Evolutionary conservation across 2,797 vertebrate genomes (phyloP), one percentile per base, ranked within the genome.

Genomic region (Anomalospiza imberbis): DNA sequence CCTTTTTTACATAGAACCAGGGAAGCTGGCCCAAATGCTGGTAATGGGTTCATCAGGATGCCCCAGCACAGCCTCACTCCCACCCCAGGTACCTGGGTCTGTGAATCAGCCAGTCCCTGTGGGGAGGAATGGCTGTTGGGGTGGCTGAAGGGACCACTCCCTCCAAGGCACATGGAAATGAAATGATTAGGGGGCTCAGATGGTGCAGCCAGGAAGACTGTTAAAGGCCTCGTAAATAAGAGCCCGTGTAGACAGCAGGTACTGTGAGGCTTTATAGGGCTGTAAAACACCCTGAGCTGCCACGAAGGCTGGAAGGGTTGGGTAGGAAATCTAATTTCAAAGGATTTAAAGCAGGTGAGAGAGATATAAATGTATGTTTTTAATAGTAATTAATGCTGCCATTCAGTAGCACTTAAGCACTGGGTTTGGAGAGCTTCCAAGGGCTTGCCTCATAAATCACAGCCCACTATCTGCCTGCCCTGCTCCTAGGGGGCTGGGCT

Each of bases 331-430:
- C 95, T 97, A 96, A 97, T 97, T 96, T 97, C 94, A 94, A 95
- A 97, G 96, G 96, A 97, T 97, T 97, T 97, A 97, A 96, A 97
- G 96, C 96, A 96, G 90, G 91, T 95, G 94, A 97, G 97, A 97
- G 96, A 96, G 95, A 96, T 95, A 97, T 96, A 96, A 95, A 96
- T 94, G 94, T 96, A 89, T 97, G 95, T 96, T 97, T 97, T 96
- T 97, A 97, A 97, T 96, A 97, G 96, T 95, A 97, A 97, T 97
- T 97, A 97, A 97, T 96, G 93, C 94, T 90, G 81, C 92, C 93
- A 93, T 97, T 97, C 94, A 95, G 97, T 85, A 93, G 88, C 95
- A 96, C 94, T 97, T 97, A 97, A 91, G 88, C 77, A 61, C 63
- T 81, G 34, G 68, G 53, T 91, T 95, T 40, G 4, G 89, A 93